These are phyloP conservation scores for Tethya wilhelma DNA, from an alignment of 37 sponge, comb jelly and placozoan species.

Conservation along the genomic window DNA sequence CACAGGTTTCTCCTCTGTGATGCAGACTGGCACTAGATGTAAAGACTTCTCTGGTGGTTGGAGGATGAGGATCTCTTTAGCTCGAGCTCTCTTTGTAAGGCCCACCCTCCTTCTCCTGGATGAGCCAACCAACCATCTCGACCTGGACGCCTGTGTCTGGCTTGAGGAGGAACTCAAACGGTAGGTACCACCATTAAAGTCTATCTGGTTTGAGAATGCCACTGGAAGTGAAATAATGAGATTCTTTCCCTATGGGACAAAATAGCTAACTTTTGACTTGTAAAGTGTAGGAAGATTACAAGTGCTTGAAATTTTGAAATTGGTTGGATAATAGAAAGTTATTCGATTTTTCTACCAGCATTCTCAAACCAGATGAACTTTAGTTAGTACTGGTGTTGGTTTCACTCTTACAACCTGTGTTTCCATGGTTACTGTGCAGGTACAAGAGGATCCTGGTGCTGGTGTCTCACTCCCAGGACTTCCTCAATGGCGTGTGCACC, in stretches of 20 bases:
- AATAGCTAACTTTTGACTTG: too few relatives aligned
- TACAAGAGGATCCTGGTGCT: conserved; percentile 88
- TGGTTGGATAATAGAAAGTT: too few relatives aligned
- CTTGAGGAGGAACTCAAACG: conserved; percentile 90
- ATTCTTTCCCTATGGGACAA: too few relatives aligned
- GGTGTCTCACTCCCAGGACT: conserved; percentile 97
- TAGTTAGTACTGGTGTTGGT: background rate
- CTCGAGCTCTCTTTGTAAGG: conserved; percentile 84
- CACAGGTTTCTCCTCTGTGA: conserved; percentile 60
- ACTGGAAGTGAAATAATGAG: too few relatives aligned
- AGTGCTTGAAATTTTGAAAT: background rate
- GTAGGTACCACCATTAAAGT: too few relatives aligned
- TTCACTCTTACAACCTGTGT: background rate
- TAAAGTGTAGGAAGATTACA: background rate
- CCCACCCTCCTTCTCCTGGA: conserved; percentile 90
- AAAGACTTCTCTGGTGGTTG: conserved; percentile 96
- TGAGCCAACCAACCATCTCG: conserved; percentile 96
- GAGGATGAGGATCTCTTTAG: conserved; percentile 92
- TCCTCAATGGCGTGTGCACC: conserved; percentile 96
- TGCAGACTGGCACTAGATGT: conserved; percentile 72
- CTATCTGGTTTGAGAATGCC: too few relatives aligned
- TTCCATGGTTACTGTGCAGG: conserved; percentile 23
- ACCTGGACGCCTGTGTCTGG: conserved; percentile 98
- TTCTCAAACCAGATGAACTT: too few relatives aligned
- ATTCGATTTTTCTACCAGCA: too few relatives aligned